Evolutionary conservation across 1,140 invertebrate genomes (phyloP).

Genomic region (Drosophila pseudoobscura): DNA sequence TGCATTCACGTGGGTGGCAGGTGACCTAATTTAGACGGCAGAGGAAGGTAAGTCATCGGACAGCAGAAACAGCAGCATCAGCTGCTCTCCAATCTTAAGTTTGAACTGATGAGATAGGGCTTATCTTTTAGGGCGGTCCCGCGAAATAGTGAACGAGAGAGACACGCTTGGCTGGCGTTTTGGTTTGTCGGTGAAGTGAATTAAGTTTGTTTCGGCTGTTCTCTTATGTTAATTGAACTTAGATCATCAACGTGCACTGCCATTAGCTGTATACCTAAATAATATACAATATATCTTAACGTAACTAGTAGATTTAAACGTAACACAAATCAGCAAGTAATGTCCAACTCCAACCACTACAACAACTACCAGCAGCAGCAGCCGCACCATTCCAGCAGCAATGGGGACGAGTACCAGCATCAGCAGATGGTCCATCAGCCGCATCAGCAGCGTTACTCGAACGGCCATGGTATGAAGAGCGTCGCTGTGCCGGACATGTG

Average conservation of each 20-base stretch:
- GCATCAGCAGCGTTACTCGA: slow-evolving; percentile 61
- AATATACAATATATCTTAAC: slow-evolving; percentile 48
- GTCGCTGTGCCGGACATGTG: slow-evolving; percentile 97
- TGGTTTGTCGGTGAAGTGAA: slow-evolving; percentile 40
- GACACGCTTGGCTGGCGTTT: slow-evolving; percentile 68
- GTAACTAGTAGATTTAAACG: slow-evolving; percentile 57
- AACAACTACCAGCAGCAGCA: slow-evolving; percentile 66
- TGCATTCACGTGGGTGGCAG: slow-evolving; percentile 32
- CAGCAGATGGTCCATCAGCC: slow-evolving; percentile 69
- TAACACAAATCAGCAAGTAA: slow-evolving; percentile 42
- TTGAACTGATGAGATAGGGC: not conserved
- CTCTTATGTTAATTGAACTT: slow-evolving; percentile 69
- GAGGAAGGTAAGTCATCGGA: slow-evolving; percentile 18
- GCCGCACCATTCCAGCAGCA: slow-evolving; percentile 54
- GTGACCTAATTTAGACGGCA: slow-evolving; percentile 44
- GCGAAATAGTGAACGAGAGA: slow-evolving; percentile 34
- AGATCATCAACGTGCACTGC: slow-evolving; percentile 78
- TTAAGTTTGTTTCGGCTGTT: slow-evolving; percentile 62
- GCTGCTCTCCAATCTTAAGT: not conserved
- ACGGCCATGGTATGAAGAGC: slow-evolving; percentile 82
- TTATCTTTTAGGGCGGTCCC: slow-evolving; percentile 43
- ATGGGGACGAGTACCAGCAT: slow-evolving; percentile 66
- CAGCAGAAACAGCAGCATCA: not conserved
- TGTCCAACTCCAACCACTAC: slow-evolving; percentile 76
- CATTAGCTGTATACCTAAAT: slow-evolving; percentile 67